Base-by-base conservation (phyloP, 2,797 vertebrate genomes). In the Eospalax fontanierii region DNA sequence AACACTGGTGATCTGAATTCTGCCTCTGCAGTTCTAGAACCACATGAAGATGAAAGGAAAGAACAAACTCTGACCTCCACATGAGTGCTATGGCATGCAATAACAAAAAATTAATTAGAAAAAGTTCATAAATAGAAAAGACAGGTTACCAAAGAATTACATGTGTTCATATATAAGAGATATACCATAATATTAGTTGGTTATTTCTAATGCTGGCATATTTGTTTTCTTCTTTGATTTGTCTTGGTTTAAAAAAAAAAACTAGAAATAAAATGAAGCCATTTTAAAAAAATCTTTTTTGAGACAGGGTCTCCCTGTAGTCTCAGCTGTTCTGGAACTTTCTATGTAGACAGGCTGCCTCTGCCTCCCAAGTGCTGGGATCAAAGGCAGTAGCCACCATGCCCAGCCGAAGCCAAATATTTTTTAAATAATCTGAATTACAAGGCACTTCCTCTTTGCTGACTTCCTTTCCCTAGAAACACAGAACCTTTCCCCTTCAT, bases 131-230 rank as follows among this genome's bases (percentile, higher is more conserved):
- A 92, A 24, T 80, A 65, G 46, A 87, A 93, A 92, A 91, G 15
- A 87, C n/a, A 43, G 33, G 35, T 35, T 87, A 90, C 16, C 38
- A 90, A 89, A 88, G 26, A 95, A 70, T 74, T 38, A 73, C 30
- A 70, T 12, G 57, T 33, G 66, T 57, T 35, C 3, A 83, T 63
- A 87, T 79, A 70, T 68, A 81, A 71, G 4, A n/a, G 11, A 61
- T 38, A 87, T 76, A 79, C 46, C 54, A 92, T 12, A 46, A 57
- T 83, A 90, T 71, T 95, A 91, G 87, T 9, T 79, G 54, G 54
- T 86, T 90, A 85, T 70, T 28, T 92, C 82, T 95, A 92, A 71
- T 86, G 90, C 4, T 84, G 35, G n/a, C 28, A 76, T 89, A 46
- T 93, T 93, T 79, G 38, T 89, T 94, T 89, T 80, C 66, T 70